A percentile compares a stretch with the other conserved stretches of the same genome.
Conservation (phyloP, 2,888 invertebrate genomes). For the Ochropacha duplaris region DNA sequence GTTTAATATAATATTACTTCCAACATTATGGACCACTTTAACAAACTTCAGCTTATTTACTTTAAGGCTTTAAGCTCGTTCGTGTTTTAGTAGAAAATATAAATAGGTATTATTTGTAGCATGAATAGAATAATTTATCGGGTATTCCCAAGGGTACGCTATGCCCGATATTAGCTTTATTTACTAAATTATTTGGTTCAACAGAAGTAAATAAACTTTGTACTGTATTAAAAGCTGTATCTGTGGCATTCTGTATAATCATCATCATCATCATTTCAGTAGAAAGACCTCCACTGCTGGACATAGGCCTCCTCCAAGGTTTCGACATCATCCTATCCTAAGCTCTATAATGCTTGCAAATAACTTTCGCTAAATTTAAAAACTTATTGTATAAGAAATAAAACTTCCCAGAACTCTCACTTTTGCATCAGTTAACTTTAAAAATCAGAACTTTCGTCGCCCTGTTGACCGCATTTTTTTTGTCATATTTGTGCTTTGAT, state of each 20-base stretch:
- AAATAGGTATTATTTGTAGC: too few relatives aligned
- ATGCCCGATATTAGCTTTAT: too few relatives aligned
- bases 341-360: neutral
- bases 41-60: neutral
- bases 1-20: neutral
- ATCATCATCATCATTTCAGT: too few relatives aligned
- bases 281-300: too few relatives aligned
- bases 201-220: neutral
- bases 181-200: too few relatives aligned
- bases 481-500: neutral
- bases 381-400: conserved; percentile 2
- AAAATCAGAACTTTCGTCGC: conserved; percentile 1
- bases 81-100: too few relatives aligned
- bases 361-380: neutral
- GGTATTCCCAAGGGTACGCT: too few relatives aligned
- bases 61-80: neutral
- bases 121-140: too few relatives aligned
- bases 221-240: neutral
- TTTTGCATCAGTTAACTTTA: conserved; percentile 17
- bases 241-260: neutral
- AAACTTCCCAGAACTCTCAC: conserved; percentile 33
- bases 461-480: neutral
- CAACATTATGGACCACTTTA: neutral
- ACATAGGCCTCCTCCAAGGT: too few relatives aligned
- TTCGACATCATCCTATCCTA: too few relatives aligned